phyloP scores from a whole-genome alignment of 2,797 vertebrate species.

The Pipistrellus pygmaeus region DNA sequence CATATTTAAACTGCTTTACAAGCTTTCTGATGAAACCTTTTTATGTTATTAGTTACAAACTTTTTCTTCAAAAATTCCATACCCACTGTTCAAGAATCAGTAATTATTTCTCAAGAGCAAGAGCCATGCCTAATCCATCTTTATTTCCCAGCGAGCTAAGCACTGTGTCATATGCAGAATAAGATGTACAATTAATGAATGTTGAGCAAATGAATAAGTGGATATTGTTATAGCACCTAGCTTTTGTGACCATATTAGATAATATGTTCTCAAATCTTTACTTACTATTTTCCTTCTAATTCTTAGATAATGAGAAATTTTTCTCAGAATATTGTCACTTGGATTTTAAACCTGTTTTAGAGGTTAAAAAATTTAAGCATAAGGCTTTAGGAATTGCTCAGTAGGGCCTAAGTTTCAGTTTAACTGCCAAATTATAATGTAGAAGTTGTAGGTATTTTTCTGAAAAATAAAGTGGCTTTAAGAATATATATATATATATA shows the following conservation, averaged over 20 bases:
- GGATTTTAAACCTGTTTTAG: slow-evolving; percentile 41
- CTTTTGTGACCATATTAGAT: background rate
- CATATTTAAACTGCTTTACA: background rate
- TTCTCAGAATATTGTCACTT: slow-evolving; percentile 22
- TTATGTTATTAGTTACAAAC: background rate
- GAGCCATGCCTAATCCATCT: background rate
- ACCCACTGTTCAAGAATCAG: background rate
- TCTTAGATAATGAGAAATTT: background rate
- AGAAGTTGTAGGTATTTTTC: background rate
- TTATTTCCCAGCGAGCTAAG: background rate
- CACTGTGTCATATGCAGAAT: background rate
- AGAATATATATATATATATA: background rate
- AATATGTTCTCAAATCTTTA: background rate
- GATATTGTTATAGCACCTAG: background rate
- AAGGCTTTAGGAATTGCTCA: background rate
- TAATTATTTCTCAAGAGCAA: slow-evolving; percentile 31
- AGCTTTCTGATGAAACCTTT: background rate
- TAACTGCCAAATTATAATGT: slow-evolving; percentile 11
- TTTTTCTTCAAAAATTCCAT: background rate
- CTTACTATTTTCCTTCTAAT: background rate
- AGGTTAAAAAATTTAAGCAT: background rate
- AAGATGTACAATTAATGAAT: background rate
- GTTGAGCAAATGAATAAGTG: background rate
- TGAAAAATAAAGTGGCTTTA: background rate
- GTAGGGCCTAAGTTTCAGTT: background rate